Base-by-base conservation (phyloP, 2,797 vertebrate genomes). In the Buceros bicornis region DNA sequence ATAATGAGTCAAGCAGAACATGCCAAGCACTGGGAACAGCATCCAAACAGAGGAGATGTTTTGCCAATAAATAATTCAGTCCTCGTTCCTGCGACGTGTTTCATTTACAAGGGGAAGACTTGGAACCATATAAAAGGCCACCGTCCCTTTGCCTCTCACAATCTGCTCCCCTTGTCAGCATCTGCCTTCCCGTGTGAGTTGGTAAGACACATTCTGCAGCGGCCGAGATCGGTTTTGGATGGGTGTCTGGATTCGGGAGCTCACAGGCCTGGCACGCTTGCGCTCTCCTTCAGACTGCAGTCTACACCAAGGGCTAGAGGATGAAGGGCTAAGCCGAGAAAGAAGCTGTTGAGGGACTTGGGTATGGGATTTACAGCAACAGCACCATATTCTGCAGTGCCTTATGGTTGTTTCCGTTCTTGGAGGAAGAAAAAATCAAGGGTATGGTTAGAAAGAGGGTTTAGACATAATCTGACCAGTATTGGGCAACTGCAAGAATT, bases 21-120 rank as follows among this genome's bases (percentile, higher is more conserved):
- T 45, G 87, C 65, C 87, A 69, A 64, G 76, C 3, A 2, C 78
- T 6, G 80, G 76, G 91, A 94, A 89, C 89, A 95, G 62, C 72
- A 82, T 88, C 81, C 72, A 50, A 88, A 61, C 47, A 77, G 61
- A 91, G 90, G 82, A 91, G 82, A 78, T 86, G 92, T 62, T 93
- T 95, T 40, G 76, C 7, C 47, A 89, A 48, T 95, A 96, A 96
- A 97, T 93, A 89, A 93, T 86, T 95, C 74, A 95, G 16, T 79
- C 87, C 83, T 93, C 94, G 82, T 97, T 96, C 96, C 93, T 94
- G 48, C 82, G 10, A 57, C 1, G 4, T 94, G 83, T 62, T 96
- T 97, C 97, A 97, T 11, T 40, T 37, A 9, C 26, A 16, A 40
- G 25, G 83, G 56, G 84, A 86, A 20, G 67, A 56, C 10, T 48